These are phyloP conservation scores for Copidosoma aretas DNA, from an alignment of 2,888 invertebrate genomes.

Conservation along the genomic window DNA sequence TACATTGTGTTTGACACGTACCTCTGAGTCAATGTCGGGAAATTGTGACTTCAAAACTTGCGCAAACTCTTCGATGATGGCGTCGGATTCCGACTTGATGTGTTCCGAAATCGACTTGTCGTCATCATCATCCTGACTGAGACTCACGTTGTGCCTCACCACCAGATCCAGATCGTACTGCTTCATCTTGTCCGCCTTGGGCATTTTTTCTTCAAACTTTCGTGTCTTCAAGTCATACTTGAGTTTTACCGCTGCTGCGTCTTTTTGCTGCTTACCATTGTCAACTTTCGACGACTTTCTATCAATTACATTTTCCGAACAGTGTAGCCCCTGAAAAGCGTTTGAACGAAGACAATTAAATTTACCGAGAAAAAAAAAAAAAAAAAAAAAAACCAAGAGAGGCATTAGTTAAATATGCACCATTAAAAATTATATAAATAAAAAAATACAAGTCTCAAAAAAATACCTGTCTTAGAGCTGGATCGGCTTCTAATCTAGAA, in stretches of 20 bases:
- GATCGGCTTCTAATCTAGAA: slow-evolving; percentile 39
- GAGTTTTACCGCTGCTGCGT: slow-evolving; percentile 40
- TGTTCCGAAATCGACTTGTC: slow-evolving; percentile 47
- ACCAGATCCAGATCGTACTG: slow-evolving; percentile 50
- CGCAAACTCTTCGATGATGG: slow-evolving; percentile 56
- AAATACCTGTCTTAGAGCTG: slow-evolving; percentile 35
- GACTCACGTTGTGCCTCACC: slow-evolving; percentile 41
- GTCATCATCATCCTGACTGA: slow-evolving; percentile 32
- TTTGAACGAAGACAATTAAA: background rate
- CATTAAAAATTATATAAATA: no score
- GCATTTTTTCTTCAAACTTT: slow-evolving; percentile 61
- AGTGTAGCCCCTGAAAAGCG: slow-evolving; percentile 16
- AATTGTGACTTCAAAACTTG: slow-evolving; percentile 50
- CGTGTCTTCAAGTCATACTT: slow-evolving; percentile 55
- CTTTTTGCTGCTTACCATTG: slow-evolving; percentile 28
- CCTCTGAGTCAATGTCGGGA: slow-evolving; percentile 27
- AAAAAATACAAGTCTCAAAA: background rate
- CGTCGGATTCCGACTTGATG: slow-evolving; percentile 56
- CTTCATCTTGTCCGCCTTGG: slow-evolving; percentile 49
- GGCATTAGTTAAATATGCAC: background rate
- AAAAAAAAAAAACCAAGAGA: background rate
- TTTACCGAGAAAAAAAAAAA: background rate
- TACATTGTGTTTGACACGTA: background rate
- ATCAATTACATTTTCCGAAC: slow-evolving; percentile 22
- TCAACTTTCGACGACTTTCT: slow-evolving; percentile 32